Conservation (phyloP, 1,140 invertebrate genomes). For the Drosophila tani region DNA sequence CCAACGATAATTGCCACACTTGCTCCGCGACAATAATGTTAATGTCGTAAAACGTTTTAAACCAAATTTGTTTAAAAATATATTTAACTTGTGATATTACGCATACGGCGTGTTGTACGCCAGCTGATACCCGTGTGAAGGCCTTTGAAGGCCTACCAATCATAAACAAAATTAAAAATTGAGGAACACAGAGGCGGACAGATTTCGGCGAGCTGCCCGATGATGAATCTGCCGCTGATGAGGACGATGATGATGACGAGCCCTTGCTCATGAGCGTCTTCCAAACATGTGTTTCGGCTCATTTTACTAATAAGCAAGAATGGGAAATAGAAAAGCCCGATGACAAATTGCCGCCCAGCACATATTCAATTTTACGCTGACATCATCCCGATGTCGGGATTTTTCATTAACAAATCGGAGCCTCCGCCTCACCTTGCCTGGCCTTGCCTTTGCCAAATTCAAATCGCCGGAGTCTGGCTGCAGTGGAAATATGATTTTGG, state of each 20-base stretch:
- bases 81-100: slow-evolving; percentile 49
- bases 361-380: slow-evolving; percentile 62
- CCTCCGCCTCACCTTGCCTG: slow-evolving; percentile 2
- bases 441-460: slow-evolving; percentile 25
- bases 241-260: slow-evolving; percentile 27
- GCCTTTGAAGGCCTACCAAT: slow-evolving; percentile 39
- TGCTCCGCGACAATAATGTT: slow-evolving; percentile 41
- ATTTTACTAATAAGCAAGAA: slow-evolving; percentile 79
- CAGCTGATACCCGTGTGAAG: slow-evolving; percentile 32
- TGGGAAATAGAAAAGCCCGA: slow-evolving; percentile 42
- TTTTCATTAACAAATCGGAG: slow-evolving; percentile 47
- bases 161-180: slow-evolving; percentile 55
- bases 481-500: slow-evolving; percentile 49
- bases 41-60: slow-evolving; percentile 54
- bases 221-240: slow-evolving; percentile 72
- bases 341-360: slow-evolving; percentile 69
- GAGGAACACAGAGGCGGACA: slow-evolving; percentile 27
- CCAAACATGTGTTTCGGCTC: slow-evolving; percentile 74
- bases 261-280: slow-evolving; percentile 17
- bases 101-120: slow-evolving; percentile 54
- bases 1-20: slow-evolving; percentile 21
- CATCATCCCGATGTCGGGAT: slow-evolving; percentile 36
- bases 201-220: slow-evolving; percentile 29
- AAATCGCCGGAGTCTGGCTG: slow-evolving; percentile 40
- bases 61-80: slow-evolving; percentile 35